A percentile compares a stretch with the other conserved stretches of the same genome.
These are phyloP conservation scores for Nesogale talazaci DNA, from an alignment of 2,113 vertebrate species.

Conservation along the genomic window DNA sequence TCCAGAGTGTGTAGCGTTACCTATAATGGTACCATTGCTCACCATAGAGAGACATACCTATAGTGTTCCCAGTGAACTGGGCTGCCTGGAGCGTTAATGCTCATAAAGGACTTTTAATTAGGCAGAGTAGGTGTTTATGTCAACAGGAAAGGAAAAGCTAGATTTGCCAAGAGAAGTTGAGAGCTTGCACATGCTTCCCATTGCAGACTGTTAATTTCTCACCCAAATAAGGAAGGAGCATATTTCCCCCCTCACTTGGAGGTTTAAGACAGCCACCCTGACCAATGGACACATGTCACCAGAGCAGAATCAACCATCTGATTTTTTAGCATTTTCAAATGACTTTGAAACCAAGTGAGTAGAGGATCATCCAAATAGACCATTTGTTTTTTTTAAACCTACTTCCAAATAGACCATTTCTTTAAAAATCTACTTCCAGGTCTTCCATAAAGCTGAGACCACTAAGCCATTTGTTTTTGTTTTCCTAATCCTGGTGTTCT, in stretches of 20 bases:
- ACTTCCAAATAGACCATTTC: neutral
- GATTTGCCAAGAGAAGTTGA: conserved; percentile 57
- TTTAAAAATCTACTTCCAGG: neutral
- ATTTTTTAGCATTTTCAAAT: conserved; percentile 26
- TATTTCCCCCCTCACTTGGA: neutral
- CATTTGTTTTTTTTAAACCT: neutral
- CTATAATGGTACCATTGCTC: neutral
- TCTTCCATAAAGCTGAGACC: neutral
- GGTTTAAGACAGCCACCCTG: conserved; percentile 1
- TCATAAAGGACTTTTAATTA: conserved; percentile 72
- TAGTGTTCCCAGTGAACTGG: neutral
- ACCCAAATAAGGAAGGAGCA: neutral
- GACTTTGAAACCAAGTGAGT: conserved; percentile 31
- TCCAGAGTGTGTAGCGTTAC: neutral
- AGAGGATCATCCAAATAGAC: too few relatives aligned
- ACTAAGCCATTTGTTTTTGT: rapidly evolving
- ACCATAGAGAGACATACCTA: neutral
- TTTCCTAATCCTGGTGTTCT: neutral
- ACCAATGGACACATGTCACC: neutral
- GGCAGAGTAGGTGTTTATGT: conserved; percentile 51
- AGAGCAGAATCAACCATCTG: neutral
- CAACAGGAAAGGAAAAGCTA: conserved; percentile 66
- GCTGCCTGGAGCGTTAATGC: conserved; percentile 43
- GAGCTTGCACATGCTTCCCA: conserved; percentile 30
- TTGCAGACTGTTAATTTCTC: conserved; percentile 15